Percentiles rank a stretch among this genome's conserved stretches.
Evolutionary conservation across 2,113 vertebrate species (phyloP).

Genomic region (Cottus gobio): DNA sequence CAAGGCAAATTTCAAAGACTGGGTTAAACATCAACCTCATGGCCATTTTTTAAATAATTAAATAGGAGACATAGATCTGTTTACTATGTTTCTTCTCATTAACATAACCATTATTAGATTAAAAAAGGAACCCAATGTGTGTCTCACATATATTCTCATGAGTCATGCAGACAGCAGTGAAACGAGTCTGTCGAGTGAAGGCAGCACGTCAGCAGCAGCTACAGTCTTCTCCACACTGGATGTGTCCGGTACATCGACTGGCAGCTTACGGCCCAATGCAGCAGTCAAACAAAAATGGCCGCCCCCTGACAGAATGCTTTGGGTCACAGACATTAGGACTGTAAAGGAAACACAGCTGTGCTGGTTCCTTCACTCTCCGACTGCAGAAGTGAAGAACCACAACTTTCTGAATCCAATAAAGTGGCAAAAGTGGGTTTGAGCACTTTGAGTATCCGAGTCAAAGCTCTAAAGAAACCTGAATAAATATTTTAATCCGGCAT

Average conservation of each 20-base stretch:
- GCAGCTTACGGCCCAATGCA: neutral
- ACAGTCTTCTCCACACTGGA: neutral
- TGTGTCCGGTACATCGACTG: too few species aligned
- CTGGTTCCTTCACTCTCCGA: too few species aligned
- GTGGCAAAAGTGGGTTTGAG: neutral
- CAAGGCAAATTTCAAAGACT: neutral
- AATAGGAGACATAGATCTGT: neutral
- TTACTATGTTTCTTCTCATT: neutral
- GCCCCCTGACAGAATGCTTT: neutral
- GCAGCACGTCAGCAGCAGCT: too few species aligned
- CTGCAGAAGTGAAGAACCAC: too few species aligned
- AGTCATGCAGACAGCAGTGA: neutral
- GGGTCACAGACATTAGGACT: neutral
- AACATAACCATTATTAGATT: neutral
- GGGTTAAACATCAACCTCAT: neutral
- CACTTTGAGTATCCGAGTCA: neutral
- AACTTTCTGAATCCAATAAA: too few species aligned
- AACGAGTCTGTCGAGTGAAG: too few species aligned
- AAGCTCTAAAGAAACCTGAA: neutral
- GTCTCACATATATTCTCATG: neutral
- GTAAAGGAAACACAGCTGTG: neutral
- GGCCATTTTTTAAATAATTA: too few species aligned
- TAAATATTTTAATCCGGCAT: neutral
- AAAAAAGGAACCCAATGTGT: neutral
- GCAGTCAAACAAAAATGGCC: too few species aligned